These are phyloP conservation scores for Percopsis transmontana DNA, from an alignment of 2,113 vertebrate species.

Conservation along the genomic window DNA sequence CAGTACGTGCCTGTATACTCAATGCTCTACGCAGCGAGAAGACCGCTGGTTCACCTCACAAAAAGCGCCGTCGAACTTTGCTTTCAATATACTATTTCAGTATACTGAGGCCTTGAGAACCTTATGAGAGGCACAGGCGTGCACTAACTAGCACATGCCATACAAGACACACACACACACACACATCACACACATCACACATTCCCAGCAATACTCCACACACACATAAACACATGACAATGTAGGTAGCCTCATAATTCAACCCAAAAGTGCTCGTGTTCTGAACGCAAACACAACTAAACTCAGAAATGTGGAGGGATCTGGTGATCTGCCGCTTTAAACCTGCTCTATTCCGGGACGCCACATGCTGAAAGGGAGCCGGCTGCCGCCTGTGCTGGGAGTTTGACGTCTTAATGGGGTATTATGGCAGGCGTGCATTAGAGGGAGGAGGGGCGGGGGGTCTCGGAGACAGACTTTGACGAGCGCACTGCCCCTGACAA, in stretches of 20 bases:
- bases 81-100: too few relatives aligned
- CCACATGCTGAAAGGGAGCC: constrained; percentile 11
- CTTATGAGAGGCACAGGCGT: too few relatives aligned
- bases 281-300: neutral
- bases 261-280: neutral
- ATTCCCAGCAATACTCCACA: neutral
- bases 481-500: constrained; percentile 21
- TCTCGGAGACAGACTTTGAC: constrained; percentile 28
- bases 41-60: too few relatives aligned
- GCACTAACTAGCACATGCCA: too few relatives aligned
- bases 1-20: too few relatives aligned
- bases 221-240: neutral
- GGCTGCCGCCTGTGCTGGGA: neutral
- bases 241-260: neutral
- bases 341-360: constrained; percentile 4
- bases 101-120: too few relatives aligned
- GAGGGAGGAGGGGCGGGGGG: constrained; percentile 4
- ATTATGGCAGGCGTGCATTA: constrained; percentile 40
- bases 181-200: too few relatives aligned
- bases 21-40: too few relatives aligned
- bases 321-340: neutral
- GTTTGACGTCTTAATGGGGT: constrained; percentile 41
- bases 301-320: neutral
- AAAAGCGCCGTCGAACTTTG: too few relatives aligned
- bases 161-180: too few relatives aligned